Evolutionary conservation across 2,113 vertebrate species (phyloP).

Genomic region (Colinus virginianus): DNA sequence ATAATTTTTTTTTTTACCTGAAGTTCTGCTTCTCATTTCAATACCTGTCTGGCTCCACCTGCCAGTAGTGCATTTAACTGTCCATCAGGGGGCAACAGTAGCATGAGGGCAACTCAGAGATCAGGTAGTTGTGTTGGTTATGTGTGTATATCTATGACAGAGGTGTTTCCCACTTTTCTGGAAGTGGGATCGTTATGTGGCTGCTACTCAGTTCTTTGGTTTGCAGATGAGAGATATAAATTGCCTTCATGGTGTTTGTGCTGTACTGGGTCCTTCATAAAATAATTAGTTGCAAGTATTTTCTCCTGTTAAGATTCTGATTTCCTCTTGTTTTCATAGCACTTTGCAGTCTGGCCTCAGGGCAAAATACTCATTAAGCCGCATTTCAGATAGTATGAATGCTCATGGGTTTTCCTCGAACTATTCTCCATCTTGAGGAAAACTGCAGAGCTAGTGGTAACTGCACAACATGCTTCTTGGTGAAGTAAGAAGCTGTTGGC

Average conservation of each 20-base stretch:
- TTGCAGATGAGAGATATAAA: neutral
- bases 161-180: neutral
- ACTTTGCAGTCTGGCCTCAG: slow-evolving; percentile 28
- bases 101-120: fast-evolving
- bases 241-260: neutral
- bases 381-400: slow-evolving; percentile 10
- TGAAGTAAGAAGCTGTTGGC: neutral
- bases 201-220: neutral
- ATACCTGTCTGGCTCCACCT: neutral
- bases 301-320: slow-evolving; percentile 9
- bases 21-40: neutral
- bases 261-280: neutral
- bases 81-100: neutral
- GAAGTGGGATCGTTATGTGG: neutral
- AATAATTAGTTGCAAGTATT: slow-evolving; percentile 5
- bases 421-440: neutral
- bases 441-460: neutral
- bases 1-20: neutral
- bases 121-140: neutral
- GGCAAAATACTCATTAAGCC: slow-evolving; percentile 44
- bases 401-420: neutral
- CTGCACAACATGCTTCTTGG: neutral
- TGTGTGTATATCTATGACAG: neutral
- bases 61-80: neutral
- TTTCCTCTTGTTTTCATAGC: neutral